Conservation (phyloP, 1,140 invertebrate genomes). For the Habropoda laboriosa region DNA sequence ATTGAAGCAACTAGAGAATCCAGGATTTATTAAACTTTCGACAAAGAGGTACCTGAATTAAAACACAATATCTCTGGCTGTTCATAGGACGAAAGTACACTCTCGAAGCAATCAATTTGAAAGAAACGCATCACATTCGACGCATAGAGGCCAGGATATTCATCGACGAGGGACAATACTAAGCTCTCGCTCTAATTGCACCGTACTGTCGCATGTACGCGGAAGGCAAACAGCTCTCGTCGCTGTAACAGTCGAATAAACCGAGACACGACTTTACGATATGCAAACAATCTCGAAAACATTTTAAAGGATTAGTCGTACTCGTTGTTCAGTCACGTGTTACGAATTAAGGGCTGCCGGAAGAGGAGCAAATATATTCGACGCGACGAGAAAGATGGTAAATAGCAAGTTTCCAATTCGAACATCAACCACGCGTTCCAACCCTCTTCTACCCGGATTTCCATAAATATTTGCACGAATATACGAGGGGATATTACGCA, state of each 20-base stretch:
- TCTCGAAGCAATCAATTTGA: not conserved
- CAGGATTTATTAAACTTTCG: too few species aligned
- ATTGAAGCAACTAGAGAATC: too few species aligned
- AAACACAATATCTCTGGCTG: too few species aligned
- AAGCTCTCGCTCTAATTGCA: constrained; percentile 4
- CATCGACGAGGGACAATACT: not conserved
- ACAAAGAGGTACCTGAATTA: too few species aligned
- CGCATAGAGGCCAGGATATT: not conserved
- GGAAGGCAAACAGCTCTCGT: not conserved
- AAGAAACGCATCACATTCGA: not conserved
- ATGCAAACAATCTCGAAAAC: not conserved
- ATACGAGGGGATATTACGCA: too few species aligned
- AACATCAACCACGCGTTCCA: not conserved
- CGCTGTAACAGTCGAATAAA: not conserved
- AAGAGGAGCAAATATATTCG: not conserved
- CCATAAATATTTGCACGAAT: not conserved
- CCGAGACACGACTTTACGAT: not conserved
- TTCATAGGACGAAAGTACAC: too few species aligned
- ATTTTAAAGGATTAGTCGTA: not conserved
- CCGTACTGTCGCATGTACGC: too few species aligned
- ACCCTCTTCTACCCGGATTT: not conserved
- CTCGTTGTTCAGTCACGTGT: not conserved
- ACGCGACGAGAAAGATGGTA: not conserved
- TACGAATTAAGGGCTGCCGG: not conserved
- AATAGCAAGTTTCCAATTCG: not conserved